These are phyloP conservation scores for Brevimyrus niger DNA, from an alignment of 2,113 vertebrate species.

Conservation along the genomic window DNA sequence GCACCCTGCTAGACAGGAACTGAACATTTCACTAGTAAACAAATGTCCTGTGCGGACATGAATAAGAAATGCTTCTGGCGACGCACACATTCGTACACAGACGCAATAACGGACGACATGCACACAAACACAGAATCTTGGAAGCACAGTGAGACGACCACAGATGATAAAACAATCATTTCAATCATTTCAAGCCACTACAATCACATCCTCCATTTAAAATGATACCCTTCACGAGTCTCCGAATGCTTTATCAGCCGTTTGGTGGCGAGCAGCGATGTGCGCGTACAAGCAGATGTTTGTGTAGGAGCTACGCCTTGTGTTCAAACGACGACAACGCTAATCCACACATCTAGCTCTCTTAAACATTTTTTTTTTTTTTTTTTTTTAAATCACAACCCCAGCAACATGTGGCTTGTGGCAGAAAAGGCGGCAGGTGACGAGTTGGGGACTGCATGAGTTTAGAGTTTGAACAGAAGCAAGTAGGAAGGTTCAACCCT, in stretches of 20 bases:
- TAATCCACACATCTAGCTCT: background rate
- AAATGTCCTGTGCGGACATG: background rate
- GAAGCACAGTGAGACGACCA: background rate
- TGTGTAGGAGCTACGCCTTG: background rate
- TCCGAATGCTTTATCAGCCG: background rate
- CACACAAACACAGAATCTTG: constrained; percentile 22
- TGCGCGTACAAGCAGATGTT: background rate
- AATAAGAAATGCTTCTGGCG: background rate
- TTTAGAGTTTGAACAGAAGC: background rate
- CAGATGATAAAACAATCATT: background rate
- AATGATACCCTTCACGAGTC: background rate
- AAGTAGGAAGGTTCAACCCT: background rate
- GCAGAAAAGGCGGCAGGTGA: background rate
- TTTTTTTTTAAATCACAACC: background rate
- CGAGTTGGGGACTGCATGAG: background rate
- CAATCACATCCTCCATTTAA: background rate
- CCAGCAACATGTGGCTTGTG: background rate
- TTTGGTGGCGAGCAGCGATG: background rate
- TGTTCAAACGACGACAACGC: background rate
- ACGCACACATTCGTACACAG: constrained; percentile 11
- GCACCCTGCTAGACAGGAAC: background rate
- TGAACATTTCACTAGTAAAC: background rate
- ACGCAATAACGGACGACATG: background rate
- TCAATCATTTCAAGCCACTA: background rate
- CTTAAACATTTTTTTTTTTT: background rate